These are phyloP conservation scores for Oryzias celebensis DNA, from an alignment of 2,113 vertebrate species.

Conservation along the genomic window DNA sequence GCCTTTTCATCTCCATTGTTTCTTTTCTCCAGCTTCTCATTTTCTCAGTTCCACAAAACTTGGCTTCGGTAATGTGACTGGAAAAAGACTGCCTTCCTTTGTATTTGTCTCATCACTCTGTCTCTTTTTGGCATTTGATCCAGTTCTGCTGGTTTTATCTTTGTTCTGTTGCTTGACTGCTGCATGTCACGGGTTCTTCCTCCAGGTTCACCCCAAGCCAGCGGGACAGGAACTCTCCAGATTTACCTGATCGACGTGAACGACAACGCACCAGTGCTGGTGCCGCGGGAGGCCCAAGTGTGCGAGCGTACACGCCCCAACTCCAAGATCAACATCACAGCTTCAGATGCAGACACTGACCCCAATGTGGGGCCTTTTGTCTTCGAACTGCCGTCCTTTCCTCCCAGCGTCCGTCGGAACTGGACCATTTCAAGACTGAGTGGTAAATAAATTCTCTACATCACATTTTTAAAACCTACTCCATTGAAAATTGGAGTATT, in stretches of 20 bases:
- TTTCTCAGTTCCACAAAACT: slow-evolving; percentile 35
- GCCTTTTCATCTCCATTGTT: slow-evolving; percentile 18
- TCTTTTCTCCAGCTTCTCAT: slow-evolving; percentile 8
- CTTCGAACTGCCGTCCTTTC: slow-evolving; percentile 91
- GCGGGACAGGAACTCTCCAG: slow-evolving; percentile 93
- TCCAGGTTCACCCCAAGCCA: slow-evolving; percentile 86
- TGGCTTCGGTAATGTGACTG: not conserved
- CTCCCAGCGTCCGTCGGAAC: slow-evolving; percentile 86
- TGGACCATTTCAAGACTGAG: slow-evolving; percentile 93
- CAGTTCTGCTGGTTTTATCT: slow-evolving; percentile 34
- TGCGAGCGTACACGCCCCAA: slow-evolving; percentile 86
- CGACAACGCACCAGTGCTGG: slow-evolving; percentile 90
- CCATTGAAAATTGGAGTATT: too few relatives aligned
- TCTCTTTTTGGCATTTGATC: slow-evolving; percentile 12
- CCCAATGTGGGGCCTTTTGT: slow-evolving; percentile 94
- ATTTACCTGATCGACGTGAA: slow-evolving; percentile 97
- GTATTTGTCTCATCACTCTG: slow-evolving; percentile 1
- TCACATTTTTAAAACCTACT: not conserved
- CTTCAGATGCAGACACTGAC: slow-evolving; percentile 88
- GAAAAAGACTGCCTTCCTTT: slow-evolving; percentile 15
- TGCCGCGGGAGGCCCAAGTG: slow-evolving; percentile 90
- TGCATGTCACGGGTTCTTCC: not conserved
- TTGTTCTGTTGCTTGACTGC: not conserved
- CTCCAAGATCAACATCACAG: slow-evolving; percentile 91
- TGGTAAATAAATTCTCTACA: slow-evolving; percentile 73